Base-by-base conservation (phyloP, 2,797 vertebrate species). In the Lophotriccus pileatus region DNA sequence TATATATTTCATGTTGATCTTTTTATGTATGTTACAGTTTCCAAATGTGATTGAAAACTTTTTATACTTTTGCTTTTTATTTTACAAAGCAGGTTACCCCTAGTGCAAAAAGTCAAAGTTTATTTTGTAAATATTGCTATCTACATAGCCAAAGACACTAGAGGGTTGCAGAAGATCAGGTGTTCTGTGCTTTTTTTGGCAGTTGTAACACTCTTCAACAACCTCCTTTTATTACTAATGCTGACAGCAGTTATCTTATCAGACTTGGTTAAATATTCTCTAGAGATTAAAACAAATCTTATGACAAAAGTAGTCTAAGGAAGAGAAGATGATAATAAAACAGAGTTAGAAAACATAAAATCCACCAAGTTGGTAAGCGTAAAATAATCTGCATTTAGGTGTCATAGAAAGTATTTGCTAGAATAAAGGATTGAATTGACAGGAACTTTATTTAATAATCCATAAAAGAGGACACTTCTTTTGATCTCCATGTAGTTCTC, bases 21-120 rank as follows among this genome's bases (percentile, higher is more conserved):
- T 96, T 93, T 91, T 89, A 93, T 93, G 89, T 89, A 73, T 68
- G 52, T 59, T 86, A 56, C 87, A 70, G 76, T 93, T 95, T 93
- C 49, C 58, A 76, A 44, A 85, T 44, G 82, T 60, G 47, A 80
- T 59, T 69, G 68, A 89, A 88, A 77, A 87, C 50, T 90, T 87
- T 87, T 89, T 94, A 68, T 96, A 90, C 47, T 81, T 63, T 23
- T 53, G 32, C 21, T 94, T 94, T 91, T 68, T 91, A 64, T 83
- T 89, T 93, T 80, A 81, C 52, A 28, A 69, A 93, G 69, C 41
- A 59, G 44, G 39, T 90, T 68, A 36, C 87, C 39, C 53, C 24
- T 84, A 70, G 16, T 59, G 32, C 50, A 58, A 86, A 37, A 86
- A 73, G 77, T 80, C 69, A 75, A 63, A 18, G 28, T 91, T 93